Base-by-base conservation (phyloP, 1,140 invertebrate genomes). In the Cheumatopsyche charites region DNA sequence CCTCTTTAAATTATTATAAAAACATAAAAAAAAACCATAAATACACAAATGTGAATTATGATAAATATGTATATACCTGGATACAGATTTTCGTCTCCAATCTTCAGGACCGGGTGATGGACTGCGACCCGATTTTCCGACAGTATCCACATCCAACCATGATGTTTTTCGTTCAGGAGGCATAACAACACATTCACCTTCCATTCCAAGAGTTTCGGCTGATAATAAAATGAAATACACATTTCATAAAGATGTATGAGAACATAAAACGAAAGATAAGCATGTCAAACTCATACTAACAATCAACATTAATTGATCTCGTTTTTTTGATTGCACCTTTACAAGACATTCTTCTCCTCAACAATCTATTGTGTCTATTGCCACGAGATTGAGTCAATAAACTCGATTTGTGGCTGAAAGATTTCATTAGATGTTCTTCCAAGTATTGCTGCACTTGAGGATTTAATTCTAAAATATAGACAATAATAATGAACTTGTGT, bases 241-340 rank as follows among this genome's bases (percentile, higher is more conserved):
- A n/a, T 36, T 62, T 69, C 36, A 45, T 69, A 62, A 67, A 36
- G 2, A 29, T 36, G 43, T 25, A 11, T 66, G 6, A 61, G n/a
- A 55, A 25, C 25, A 68, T 23, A 58, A 19, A 36, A 36, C 15
- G 61, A 43, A 45, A 62, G 21, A 43, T 73, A 63, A 47, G 17
- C 17, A 19, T 26, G n/a, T 25, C 23, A 3, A 62, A 19, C n/a
- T n/a, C n/a, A n/a, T 77, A 87, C 90, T 87, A 82, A 92, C 91
- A 90, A 80, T 93, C 91, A 23, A 93, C 89, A 78, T 92, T 92
- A 61, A 95, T 94, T 6, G 92, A 94, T 77, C 93, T 84, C 0
- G 93, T 94, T 79, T 94, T 93, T 81, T 92, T 94, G 69, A 95
- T 94, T 12, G 92, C 92, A 67, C 93, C 93, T 77, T 90, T 90